Evolutionary conservation across 30 jellyfish, hydroid and myxozoan species (phyloP).

Genomic region (Aurelia aurita complex sp. Pacific): DNA sequence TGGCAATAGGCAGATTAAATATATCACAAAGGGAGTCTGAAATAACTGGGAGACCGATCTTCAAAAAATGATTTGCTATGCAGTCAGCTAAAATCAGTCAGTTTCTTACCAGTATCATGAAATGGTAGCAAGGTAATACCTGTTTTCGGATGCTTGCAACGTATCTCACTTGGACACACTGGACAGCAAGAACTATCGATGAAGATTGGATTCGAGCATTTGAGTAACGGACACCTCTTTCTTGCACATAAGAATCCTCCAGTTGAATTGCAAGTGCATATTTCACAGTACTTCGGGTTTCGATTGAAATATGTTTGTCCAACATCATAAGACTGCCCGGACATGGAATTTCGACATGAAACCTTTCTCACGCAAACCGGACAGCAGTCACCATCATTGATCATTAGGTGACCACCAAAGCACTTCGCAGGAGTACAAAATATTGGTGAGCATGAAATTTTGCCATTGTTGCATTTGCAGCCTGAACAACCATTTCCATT

Average conservation of each 20-base stretch:
- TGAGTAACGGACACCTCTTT: constrained; percentile 39
- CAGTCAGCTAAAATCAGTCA: too few species aligned
- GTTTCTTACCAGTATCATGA: too few species aligned
- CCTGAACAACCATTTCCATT: constrained; percentile 52
- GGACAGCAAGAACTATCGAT: constrained; percentile 72
- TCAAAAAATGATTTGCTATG: too few species aligned
- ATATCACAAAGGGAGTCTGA: too few species aligned
- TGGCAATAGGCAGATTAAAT: too few species aligned
- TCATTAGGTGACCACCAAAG: constrained; percentile 22
- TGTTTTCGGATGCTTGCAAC: constrained; percentile 60
- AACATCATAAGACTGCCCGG: constrained; percentile 8
- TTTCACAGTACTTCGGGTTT: constrained; percentile 20
- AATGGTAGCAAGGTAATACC: constrained; percentile 12
- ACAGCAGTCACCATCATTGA: constrained; percentile 79
- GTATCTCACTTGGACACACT: constrained; percentile 56
- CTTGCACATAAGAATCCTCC: constrained; percentile 51
- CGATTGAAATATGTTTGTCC: constrained; percentile 35
- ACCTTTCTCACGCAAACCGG: constrained; percentile 48
- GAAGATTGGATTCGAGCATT: constrained; percentile 30
- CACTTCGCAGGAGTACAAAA: constrained; percentile 40
- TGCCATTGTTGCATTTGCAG: constrained; percentile 70
- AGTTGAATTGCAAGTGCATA: constrained; percentile 48
- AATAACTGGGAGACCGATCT: too few species aligned
- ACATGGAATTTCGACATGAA: constrained; percentile 5
- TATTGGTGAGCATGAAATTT: constrained; percentile 42